phyloP scores from a whole-genome alignment of 1,140 invertebrate genomes.

The Homalodisca vitripennis region DNA sequence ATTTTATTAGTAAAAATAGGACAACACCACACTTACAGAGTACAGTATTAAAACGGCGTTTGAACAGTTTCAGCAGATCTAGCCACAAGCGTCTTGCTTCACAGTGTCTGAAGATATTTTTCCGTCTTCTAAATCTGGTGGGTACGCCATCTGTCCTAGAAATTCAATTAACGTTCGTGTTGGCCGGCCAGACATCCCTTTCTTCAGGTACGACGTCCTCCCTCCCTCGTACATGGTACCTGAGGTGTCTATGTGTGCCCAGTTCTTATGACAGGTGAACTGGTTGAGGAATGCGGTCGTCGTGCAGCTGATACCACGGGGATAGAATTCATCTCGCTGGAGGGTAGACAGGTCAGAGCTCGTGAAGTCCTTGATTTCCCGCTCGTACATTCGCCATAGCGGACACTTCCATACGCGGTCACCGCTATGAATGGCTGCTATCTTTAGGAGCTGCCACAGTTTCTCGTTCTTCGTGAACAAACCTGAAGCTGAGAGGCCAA shows the following conservation, averaged over 20 bases:
- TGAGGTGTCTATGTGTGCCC: slow-evolving; percentile 60
- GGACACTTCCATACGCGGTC: slow-evolving; percentile 68
- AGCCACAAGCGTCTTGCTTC: not conserved
- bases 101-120: not conserved
- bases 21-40: too few species aligned
- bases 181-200: slow-evolving; percentile 40
- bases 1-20: too few species aligned
- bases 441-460: slow-evolving; percentile 53
- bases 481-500: slow-evolving; percentile 57
- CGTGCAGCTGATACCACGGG: slow-evolving; percentile 44
- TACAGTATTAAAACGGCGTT: too few species aligned
- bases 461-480: slow-evolving; percentile 57
- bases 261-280: slow-evolving; percentile 54
- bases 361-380: slow-evolving; percentile 46
- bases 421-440: slow-evolving; percentile 56
- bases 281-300: slow-evolving; percentile 60
- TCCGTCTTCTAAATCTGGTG: not conserved
- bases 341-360: not conserved
- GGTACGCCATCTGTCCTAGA: slow-evolving; percentile 39
- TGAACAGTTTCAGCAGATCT: not conserved
- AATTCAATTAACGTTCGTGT: slow-evolving; percentile 41
- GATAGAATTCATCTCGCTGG: not conserved
- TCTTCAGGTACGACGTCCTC: slow-evolving; percentile 35
- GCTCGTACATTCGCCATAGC: slow-evolving; percentile 58
- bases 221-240: slow-evolving; percentile 51